Conservation (phyloP, 2,797 vertebrate genomes). For the Diplodus sargus region DNA sequence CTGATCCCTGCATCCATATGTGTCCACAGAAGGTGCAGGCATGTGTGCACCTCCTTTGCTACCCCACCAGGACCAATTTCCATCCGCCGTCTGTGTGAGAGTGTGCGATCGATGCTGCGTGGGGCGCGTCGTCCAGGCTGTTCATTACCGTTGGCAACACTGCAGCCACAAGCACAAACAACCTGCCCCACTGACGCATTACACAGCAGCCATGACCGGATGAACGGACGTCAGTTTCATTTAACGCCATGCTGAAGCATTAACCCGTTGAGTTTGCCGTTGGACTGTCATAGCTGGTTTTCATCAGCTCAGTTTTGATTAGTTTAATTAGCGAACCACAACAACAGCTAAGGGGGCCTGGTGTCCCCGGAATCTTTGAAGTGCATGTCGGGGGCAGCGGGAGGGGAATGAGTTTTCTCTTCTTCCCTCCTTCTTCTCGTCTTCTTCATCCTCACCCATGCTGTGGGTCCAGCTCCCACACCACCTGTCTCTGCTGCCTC, state of each 20-base stretch:
- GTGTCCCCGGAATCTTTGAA: conserved; percentile 64
- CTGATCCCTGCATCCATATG: conserved; percentile 74
- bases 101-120: conserved; percentile 71
- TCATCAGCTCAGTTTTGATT: conserved; percentile 37
- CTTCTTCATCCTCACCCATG: conserved; percentile 67
- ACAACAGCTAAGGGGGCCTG: conserved; percentile 43
- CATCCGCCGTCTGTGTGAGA: conserved; percentile 75
- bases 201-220: conserved; percentile 22
- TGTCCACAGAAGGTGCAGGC: conserved; percentile 77
- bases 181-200: conserved; percentile 57
- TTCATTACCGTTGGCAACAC: conserved; percentile 77
- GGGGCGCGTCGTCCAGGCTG: conserved; percentile 66
- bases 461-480: conserved; percentile 65
- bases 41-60: conserved; percentile 69
- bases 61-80: conserved; percentile 77
- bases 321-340: conserved; percentile 44
- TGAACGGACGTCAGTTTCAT: conserved; percentile 29
- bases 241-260: conserved; percentile 22
- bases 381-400: conserved; percentile 67
- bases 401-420: conserved; percentile 67
- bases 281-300: conserved; percentile 6
- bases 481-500: conserved; percentile 74
- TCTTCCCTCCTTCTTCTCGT: conserved; percentile 47
- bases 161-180: conserved; percentile 65
- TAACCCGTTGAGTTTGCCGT: conserved; percentile 12